Percentiles rank a stretch among this genome's conserved stretches.
Conservation (phyloP, 2,888 invertebrate genomes). For the Autographa pulchrina region DNA sequence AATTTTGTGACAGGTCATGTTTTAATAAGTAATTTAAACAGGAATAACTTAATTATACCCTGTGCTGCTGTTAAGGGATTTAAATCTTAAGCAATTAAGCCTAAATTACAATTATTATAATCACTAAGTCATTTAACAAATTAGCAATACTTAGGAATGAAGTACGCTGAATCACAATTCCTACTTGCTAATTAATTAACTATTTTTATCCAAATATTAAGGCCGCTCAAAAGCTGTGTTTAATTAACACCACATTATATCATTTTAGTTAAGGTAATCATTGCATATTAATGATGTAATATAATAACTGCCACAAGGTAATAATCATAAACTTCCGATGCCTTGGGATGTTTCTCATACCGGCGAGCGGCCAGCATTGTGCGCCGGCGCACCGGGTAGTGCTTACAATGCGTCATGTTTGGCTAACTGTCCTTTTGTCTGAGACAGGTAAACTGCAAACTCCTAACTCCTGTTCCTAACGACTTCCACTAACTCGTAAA, state of each 20-base stretch:
- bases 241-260: constrained; percentile 6
- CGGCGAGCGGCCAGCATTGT: constrained; percentile 5
- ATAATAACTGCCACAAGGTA: constrained; percentile 12
- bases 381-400: neutral
- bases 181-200: neutral
- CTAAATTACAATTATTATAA: neutral
- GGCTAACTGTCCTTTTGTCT: constrained; percentile 36
- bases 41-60: no score
- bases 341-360: constrained; percentile 19
- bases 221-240: neutral
- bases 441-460: constrained; percentile 33
- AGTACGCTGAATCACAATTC: neutral
- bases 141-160: neutral
- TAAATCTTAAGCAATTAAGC: neutral
- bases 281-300: neutral
- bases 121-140: neutral
- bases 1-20: no score
- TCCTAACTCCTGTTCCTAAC: constrained; percentile 12
- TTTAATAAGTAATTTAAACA: no score
- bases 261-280: constrained; percentile 5
- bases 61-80: neutral
- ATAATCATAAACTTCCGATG: constrained; percentile 9
- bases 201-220: neutral
- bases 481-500: constrained; percentile 34
- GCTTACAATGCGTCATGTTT: constrained; percentile 19